phyloP scores from a whole-genome alignment of 2,797 vertebrate species.

The Todus mexicanus region DNA sequence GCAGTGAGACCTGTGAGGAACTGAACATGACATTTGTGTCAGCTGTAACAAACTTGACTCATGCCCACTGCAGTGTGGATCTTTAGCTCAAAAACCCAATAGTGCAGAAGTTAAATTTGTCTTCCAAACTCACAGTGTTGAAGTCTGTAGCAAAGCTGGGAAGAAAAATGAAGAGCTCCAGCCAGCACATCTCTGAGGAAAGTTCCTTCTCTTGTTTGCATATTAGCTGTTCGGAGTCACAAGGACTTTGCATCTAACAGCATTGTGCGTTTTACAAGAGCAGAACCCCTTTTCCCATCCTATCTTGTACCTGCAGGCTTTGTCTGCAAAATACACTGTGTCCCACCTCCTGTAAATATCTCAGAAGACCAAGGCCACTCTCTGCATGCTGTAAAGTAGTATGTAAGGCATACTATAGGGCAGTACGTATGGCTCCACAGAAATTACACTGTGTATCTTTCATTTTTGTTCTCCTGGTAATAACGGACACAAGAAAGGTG shows the following conservation, averaged over 20 bases:
- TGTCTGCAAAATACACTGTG: rapidly evolving
- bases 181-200: neutral
- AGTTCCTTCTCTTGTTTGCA: neutral
- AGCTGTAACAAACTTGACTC: neutral
- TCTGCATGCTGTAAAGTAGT: neutral
- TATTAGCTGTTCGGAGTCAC: neutral
- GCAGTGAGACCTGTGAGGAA: neutral
- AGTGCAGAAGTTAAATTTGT: neutral
- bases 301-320: neutral
- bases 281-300: neutral
- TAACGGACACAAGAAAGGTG: no score
- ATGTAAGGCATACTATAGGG: neutral
- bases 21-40: neutral
- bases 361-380: rapidly evolving
- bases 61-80: rapidly evolving
- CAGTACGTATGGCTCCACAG: neutral
- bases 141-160: neutral
- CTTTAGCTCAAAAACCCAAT: neutral
- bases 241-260: neutral
- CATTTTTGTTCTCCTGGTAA: neutral
- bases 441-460: neutral
- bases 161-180: neutral
- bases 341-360: neutral
- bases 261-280: neutral
- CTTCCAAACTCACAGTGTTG: neutral